These are phyloP conservation scores for Pleuronectes platessa DNA, from an alignment of 2,113 vertebrate genomes.

Conservation along the genomic window DNA sequence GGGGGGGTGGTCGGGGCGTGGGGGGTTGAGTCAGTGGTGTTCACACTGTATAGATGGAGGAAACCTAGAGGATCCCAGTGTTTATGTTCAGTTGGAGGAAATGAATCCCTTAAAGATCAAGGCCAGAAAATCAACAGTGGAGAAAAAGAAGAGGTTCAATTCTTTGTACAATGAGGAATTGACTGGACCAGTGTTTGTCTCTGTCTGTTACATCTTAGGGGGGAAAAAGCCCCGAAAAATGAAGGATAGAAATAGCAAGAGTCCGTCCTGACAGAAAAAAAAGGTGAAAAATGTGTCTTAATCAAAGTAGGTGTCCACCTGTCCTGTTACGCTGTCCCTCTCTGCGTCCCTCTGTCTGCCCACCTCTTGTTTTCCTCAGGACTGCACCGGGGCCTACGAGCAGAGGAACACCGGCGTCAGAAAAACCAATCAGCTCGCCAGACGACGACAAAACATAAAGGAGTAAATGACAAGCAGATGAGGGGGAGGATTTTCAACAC, in stretches of 20 bases:
- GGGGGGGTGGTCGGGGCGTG: neutral
- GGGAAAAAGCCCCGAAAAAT: neutral
- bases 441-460: conserved; percentile 62
- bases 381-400: conserved; percentile 45
- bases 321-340: conserved; percentile 34
- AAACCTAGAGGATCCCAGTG: conserved; percentile 48
- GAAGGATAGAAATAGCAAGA: neutral
- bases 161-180: conserved; percentile 40
- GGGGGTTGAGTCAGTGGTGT: conserved; percentile 45
- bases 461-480: conserved; percentile 77
- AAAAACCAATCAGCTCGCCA: conserved; percentile 68
- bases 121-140: conserved; percentile 43
- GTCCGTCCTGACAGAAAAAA: conserved; percentile 39
- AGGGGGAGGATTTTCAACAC: conserved; percentile 76
- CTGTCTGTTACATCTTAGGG: neutral
- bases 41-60: conserved; percentile 42
- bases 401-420: conserved; percentile 44
- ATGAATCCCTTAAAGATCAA: conserved; percentile 65
- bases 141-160: conserved; percentile 44
- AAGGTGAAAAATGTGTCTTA: conserved; percentile 52
- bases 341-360: conserved; percentile 34
- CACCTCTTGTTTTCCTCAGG: conserved; percentile 40
- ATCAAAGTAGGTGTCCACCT: conserved; percentile 44
- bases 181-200: conserved; percentile 36
- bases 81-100: conserved; percentile 52